These are phyloP conservation scores for Paragorgia papillata DNA, from an alignment of 92 coral and sea anemone species.

Conservation along the genomic window DNA sequence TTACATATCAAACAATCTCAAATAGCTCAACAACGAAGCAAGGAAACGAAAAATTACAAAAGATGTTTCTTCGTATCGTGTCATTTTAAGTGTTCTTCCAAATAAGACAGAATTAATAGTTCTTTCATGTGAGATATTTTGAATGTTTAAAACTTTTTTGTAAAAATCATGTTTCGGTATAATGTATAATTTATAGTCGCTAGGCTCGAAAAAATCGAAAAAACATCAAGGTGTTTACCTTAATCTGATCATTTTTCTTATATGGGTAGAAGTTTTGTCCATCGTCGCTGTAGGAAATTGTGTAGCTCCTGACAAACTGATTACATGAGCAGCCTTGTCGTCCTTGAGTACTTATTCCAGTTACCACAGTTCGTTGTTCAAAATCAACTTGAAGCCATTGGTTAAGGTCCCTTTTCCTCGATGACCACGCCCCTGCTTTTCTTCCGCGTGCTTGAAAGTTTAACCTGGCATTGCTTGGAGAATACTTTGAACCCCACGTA, in stretches of 20 bases:
- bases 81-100: too few species aligned
- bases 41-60: too few species aligned
- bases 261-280: constrained; percentile 9
- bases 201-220: too few species aligned
- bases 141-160: too few species aligned
- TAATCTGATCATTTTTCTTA: not conserved
- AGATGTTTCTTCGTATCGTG: too few species aligned
- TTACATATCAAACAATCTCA: too few species aligned
- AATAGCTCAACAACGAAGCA: too few species aligned
- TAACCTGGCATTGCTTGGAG: constrained; percentile 14
- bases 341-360: constrained; percentile 20
- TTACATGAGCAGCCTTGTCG: constrained; percentile 15
- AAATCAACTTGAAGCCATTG: constrained; percentile 31
- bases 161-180: too few species aligned
- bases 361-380: not conserved
- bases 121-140: too few species aligned
- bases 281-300: constrained; percentile 18
- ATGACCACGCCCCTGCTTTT: constrained; percentile 25
- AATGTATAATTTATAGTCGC: too few species aligned
- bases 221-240: too few species aligned
- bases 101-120: too few species aligned
- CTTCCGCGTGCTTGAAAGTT: constrained; percentile 5
- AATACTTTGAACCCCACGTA: not conserved
- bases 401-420: not conserved
- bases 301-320: constrained; percentile 24